Percentiles rank a stretch among this genome's conserved stretches.
phyloP scores from a whole-genome alignment of 2,888 invertebrate species.

The Cantharis rufa region DNA sequence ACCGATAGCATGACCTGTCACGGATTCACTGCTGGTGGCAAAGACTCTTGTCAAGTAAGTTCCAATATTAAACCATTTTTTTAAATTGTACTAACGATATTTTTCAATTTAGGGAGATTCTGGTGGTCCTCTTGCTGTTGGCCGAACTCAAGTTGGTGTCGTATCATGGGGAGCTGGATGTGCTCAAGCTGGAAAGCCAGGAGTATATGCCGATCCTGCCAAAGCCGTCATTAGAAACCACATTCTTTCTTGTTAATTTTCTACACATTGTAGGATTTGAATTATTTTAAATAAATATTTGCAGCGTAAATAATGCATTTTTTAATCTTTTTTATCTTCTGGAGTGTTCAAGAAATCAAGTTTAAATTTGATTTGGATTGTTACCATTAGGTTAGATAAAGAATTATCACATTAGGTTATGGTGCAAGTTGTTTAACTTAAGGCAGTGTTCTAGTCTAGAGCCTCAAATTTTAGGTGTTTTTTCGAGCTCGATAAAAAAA shows the following conservation, averaged over 20 bases:
- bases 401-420: too few relatives aligned
- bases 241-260: not conserved
- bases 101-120: not conserved
- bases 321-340: too few relatives aligned
- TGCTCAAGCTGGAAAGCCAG: not conserved
- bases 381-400: too few relatives aligned
- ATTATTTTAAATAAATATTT: not conserved
- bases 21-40: not conserved
- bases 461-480: too few relatives aligned
- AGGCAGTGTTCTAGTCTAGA: too few relatives aligned
- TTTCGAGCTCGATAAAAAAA: too few relatives aligned
- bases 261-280: not conserved
- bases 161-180: constrained; percentile 4
- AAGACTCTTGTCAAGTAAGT: not conserved
- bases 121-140: not conserved
- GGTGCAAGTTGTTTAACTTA: too few relatives aligned
- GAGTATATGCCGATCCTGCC: not conserved
- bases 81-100: not conserved
- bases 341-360: too few relatives aligned
- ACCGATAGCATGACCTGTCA: not conserved
- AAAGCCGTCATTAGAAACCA: not conserved
- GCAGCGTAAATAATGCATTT: too few relatives aligned
- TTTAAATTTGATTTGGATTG: too few relatives aligned
- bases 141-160: not conserved
- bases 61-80: not conserved